Base-by-base conservation (phyloP, 2,888 invertebrate genomes). In the Lasioglossum leucozonium region DNA sequence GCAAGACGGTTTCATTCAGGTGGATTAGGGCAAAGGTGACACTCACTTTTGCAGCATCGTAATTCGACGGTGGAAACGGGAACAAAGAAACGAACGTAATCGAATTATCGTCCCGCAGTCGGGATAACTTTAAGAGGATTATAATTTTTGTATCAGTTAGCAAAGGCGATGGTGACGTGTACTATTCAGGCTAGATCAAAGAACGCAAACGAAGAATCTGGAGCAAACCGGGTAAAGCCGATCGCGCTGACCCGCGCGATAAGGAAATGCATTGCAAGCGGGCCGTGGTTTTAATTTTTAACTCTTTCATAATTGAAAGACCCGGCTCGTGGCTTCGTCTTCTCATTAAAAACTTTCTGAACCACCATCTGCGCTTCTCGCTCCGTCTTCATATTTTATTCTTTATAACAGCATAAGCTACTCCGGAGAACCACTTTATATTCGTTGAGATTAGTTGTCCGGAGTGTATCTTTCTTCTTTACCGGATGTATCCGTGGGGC, bases 331-430 rank as follows among this genome's bases (percentile, higher is more conserved):
- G 69, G 77, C 82, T 77, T 81, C 81, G 82, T 88, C 81, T 79
- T 85, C 86, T 88, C 90, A 88, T 90, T 90, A 88, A 90, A 86
- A 90, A 89, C 83, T 90, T 90, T 90, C 81, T 77, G 72, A 84
- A 85, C 85, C 79, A 72, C 87, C 87, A 88, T 87, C 89, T 86
- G 89, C 86, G 89, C 84, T 83, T 79, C 74, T 76, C 84, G 40
- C 79, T 85, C 72, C 82, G 78, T 89, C 86, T 86, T 90, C 90
- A 86, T 90, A 88, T 90, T 90, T 90, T 89, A 90, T 90, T 89
- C 83, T 75, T 83, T 80, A 81, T 83, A 82, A 87, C 85, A 69
- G 69, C 79, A 77, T 84, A 79, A 84, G 88, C 74, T 82, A 84
- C 75, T 72, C 77, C 72, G 79, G 78, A 72, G 77, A 81, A 72